These are phyloP conservation scores for Philypnodon macrostomus DNA, from an alignment of 2,797 vertebrate genomes.

Conservation along the genomic window DNA sequence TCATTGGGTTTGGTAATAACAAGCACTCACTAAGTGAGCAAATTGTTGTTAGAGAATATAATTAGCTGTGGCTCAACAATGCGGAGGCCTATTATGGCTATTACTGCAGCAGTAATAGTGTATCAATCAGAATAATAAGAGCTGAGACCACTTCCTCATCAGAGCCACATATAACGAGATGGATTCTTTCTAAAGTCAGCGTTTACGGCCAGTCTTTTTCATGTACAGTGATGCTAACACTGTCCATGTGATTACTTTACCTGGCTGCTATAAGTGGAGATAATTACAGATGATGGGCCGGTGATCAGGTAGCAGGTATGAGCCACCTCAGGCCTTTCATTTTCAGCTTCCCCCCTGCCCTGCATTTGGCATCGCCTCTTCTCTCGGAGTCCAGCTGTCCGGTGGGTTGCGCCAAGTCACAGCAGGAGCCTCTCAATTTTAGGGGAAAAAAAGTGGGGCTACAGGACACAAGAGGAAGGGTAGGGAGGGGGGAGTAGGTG, in stretches of 20 bases:
- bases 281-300: constrained; percentile 79
- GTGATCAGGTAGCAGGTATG: constrained; percentile 79
- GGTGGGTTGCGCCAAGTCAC: constrained; percentile 92
- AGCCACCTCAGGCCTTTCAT: constrained; percentile 78
- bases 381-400: constrained; percentile 90
- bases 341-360: constrained; percentile 64
- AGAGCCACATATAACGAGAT: constrained; percentile 34
- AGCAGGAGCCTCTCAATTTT: constrained; percentile 86
- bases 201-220: constrained; percentile 2
- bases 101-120: constrained; percentile 30
- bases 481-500: constrained; percentile 11
- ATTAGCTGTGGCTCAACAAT: constrained; percentile 48
- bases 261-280: constrained; percentile 69
- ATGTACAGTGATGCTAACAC: constrained; percentile 8
- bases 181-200: constrained; percentile 21
- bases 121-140: constrained; percentile 42
- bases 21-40: constrained; percentile 30
- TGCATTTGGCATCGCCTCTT: constrained; percentile 83
- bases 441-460: constrained; percentile 38
- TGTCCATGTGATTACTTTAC: constrained; percentile 33
- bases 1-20: constrained; percentile 25
- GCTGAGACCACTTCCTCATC: constrained; percentile 29
- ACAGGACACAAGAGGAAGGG: constrained; percentile 7
- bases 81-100: constrained; percentile 31
- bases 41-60: constrained; percentile 38